phyloP scores from a whole-genome alignment of 2,797 vertebrate genomes.

The Oceanodroma leucorhoa region DNA sequence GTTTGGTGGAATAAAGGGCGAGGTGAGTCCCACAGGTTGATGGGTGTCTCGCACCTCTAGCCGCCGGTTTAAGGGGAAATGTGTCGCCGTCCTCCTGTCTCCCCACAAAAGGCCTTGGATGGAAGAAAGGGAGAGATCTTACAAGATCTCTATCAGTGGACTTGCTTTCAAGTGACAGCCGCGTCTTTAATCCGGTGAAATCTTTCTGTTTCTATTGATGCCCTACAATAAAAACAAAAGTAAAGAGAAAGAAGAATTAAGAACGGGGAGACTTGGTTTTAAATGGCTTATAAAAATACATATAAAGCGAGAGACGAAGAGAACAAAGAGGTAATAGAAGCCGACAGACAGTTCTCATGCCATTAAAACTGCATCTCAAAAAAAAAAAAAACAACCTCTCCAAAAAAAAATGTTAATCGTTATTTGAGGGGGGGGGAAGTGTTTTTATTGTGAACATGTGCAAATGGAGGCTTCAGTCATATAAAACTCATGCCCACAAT shows the following conservation, averaged over 20 bases:
- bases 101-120: neutral
- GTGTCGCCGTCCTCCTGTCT: neutral
- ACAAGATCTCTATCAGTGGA: neutral
- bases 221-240: slow-evolving; percentile 67
- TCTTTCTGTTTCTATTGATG: slow-evolving; percentile 52
- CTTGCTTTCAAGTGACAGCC: slow-evolving; percentile 37
- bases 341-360: slow-evolving; percentile 56
- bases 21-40: neutral
- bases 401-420: neutral
- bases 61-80: neutral
- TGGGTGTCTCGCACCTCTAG: neutral
- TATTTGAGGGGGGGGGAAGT: neutral
- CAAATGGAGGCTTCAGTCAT: slow-evolving; percentile 45
- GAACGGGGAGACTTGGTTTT: slow-evolving; percentile 48
- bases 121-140: neutral
- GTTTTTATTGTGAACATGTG: slow-evolving; percentile 76
- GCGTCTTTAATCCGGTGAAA: slow-evolving; percentile 30
- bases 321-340: slow-evolving; percentile 60
- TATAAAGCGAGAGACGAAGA: slow-evolving; percentile 18
- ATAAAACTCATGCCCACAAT: slow-evolving; percentile 62
- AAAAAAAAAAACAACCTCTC: neutral
- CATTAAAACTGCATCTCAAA: slow-evolving; percentile 61
- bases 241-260: slow-evolving; percentile 57
- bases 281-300: slow-evolving; percentile 71
- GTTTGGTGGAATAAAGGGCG: neutral